A percentile compares a stretch with the other conserved stretches of the same genome.
These are phyloP conservation scores for Eptatretus burgeri DNA, from an alignment of 2,113 vertebrate genomes.

Conservation along the genomic window DNA sequence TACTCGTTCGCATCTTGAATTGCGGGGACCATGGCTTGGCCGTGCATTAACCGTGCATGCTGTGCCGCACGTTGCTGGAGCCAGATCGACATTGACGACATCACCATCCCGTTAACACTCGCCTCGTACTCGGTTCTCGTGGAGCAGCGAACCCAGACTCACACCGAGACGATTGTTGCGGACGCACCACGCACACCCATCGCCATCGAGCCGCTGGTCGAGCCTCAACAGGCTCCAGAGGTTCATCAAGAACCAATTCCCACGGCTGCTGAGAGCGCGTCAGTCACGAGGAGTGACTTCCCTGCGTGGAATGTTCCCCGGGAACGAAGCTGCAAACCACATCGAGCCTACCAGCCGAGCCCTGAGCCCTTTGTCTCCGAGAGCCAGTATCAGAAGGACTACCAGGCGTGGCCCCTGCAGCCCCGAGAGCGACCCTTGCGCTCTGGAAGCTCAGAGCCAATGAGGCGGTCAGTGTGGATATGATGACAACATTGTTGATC, in stretches of 20 bases:
- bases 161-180: not conserved
- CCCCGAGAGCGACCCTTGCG: not conserved
- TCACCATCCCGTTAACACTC: slow-evolving; percentile 51
- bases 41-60: slow-evolving; percentile 77
- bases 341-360: slow-evolving; percentile 20
- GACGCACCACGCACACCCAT: not conserved
- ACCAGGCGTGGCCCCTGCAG: slow-evolving; percentile 36
- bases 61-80: slow-evolving; percentile 70
- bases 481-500: no score
- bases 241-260: not conserved
- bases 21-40: slow-evolving; percentile 40
- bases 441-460: no score
- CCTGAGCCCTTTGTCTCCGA: slow-evolving; percentile 26
- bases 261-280: not conserved
- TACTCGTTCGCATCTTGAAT: no score
- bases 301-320: slow-evolving; percentile 16
- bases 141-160: slow-evolving; percentile 17
- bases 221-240: not conserved
- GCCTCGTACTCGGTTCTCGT: slow-evolving; percentile 45
- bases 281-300: slow-evolving; percentile 12
- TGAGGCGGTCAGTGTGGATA: no score
- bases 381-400: slow-evolving; percentile 58
- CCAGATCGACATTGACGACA: slow-evolving; percentile 62
- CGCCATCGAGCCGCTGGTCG: not conserved
- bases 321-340: slow-evolving; percentile 19